A percentile compares a stretch with the other conserved stretches of the same genome.
These are phyloP conservation scores for Mesodorylaimus sp. DNA, from an alignment of 2,888 invertebrate species.

Conservation along the genomic window DNA sequence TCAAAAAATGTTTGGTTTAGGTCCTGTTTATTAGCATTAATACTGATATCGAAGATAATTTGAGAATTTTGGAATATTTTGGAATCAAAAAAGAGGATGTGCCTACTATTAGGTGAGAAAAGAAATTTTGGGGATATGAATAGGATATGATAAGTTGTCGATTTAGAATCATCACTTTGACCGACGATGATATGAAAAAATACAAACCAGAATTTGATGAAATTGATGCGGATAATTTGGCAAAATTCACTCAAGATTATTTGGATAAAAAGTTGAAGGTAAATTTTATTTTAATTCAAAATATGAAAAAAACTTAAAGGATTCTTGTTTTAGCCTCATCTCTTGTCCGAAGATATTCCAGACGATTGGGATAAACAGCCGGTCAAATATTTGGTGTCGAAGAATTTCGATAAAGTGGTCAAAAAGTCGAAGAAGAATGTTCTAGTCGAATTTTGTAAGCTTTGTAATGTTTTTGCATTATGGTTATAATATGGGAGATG, in stretches of 20 bases:
- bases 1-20: conserved; percentile 27
- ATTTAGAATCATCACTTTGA: conserved; percentile 57
- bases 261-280: conserved; percentile 71
- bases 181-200: conserved; percentile 93
- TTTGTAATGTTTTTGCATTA: neutral
- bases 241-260: conserved; percentile 69
- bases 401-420: conserved; percentile 84
- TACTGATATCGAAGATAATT: conserved; percentile 82
- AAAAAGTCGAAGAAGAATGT: conserved; percentile 70
- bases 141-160: neutral
- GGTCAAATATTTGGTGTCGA: conserved; percentile 77
- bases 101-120: conserved; percentile 29
- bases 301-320: neutral
- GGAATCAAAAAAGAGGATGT: conserved; percentile 74
- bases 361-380: conserved; percentile 89
- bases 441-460: conserved; percentile 75
- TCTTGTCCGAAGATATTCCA: conserved; percentile 78
- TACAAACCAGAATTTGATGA: conserved; percentile 61
- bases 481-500: neutral
- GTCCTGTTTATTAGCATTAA: conserved; percentile 88
- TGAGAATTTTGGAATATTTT: conserved; percentile 95
- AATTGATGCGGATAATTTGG: conserved; percentile 46
- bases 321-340: conserved; percentile 48
- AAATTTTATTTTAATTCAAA: neutral
- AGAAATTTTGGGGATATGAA: neutral